A percentile compares a stretch with the other conserved stretches of the same genome.
phyloP scores from a whole-genome alignment of 2,113 vertebrate genomes.

The Alosa alosa region DNA sequence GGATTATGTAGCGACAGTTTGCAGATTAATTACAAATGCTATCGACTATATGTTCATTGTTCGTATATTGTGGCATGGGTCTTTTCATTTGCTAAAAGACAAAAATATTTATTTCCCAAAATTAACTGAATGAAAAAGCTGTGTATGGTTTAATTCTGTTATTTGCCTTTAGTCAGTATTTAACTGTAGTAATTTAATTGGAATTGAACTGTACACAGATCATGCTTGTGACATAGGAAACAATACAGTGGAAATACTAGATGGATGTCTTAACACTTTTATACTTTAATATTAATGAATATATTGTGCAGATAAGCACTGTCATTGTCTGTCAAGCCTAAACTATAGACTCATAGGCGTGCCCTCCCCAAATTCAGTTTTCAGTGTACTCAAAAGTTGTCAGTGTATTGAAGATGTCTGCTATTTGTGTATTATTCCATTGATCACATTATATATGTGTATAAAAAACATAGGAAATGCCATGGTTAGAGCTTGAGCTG shows the following conservation, averaged over 20 bases:
- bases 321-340: not conserved
- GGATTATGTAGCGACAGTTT: not conserved
- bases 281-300: not conserved
- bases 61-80: not conserved
- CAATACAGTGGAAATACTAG: not conserved
- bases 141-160: not conserved
- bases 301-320: not conserved
- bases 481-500: not conserved
- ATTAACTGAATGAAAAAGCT: not conserved
- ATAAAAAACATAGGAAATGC: not conserved
- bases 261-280: not conserved
- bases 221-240: not conserved
- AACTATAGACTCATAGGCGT: not conserved
- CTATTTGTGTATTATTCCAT: not conserved
- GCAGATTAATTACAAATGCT: not conserved
- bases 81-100: not conserved
- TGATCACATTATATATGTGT: not conserved
- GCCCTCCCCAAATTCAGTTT: not conserved
- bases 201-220: no score
- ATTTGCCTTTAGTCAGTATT: not conserved
- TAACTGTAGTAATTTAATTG: not conserved
- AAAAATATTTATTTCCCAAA: no score
- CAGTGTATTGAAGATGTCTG: not conserved
- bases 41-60: not conserved
- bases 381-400: not conserved